phyloP scores from a whole-genome alignment of 2,797 vertebrate species.

The Sylvia borin region DNA sequence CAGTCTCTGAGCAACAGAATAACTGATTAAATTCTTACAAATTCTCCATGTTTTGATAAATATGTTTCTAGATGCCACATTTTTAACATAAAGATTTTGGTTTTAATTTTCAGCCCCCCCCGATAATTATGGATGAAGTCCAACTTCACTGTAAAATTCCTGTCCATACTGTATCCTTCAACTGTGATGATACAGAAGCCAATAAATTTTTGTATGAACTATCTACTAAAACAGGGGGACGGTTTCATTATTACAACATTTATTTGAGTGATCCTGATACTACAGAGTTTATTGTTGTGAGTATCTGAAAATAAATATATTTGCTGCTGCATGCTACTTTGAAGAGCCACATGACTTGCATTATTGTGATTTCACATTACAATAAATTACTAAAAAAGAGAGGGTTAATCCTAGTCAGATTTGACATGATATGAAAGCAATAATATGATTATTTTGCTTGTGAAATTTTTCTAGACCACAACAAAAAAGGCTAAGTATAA shows the following conservation, averaged over 20 bases:
- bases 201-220: slow-evolving; percentile 78
- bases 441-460: background rate
- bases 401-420: background rate
- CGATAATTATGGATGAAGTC: slow-evolving; percentile 69
- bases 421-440: background rate
- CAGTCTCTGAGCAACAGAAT: background rate
- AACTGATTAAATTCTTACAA: background rate
- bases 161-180: slow-evolving; percentile 81
- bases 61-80: background rate
- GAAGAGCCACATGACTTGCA: background rate
- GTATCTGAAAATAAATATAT: background rate
- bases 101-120: slow-evolving; percentile 63
- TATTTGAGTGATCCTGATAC: slow-evolving; percentile 42
- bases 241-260: slow-evolving; percentile 74
- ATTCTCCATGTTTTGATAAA: background rate
- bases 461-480: background rate
- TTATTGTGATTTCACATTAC: background rate
- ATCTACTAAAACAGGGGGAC: slow-evolving; percentile 75
- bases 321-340: background rate
- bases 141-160: slow-evolving; percentile 68
- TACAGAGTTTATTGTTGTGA: slow-evolving; percentile 68
- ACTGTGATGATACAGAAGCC: slow-evolving; percentile 79
- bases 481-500: background rate
- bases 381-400: background rate
- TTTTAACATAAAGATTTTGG: background rate